Percentiles rank a stretch among this genome's conserved stretches.
Evolutionary conservation across 1,140 invertebrate species (phyloP).

Genomic region (Metopolophium dirhodum): DNA sequence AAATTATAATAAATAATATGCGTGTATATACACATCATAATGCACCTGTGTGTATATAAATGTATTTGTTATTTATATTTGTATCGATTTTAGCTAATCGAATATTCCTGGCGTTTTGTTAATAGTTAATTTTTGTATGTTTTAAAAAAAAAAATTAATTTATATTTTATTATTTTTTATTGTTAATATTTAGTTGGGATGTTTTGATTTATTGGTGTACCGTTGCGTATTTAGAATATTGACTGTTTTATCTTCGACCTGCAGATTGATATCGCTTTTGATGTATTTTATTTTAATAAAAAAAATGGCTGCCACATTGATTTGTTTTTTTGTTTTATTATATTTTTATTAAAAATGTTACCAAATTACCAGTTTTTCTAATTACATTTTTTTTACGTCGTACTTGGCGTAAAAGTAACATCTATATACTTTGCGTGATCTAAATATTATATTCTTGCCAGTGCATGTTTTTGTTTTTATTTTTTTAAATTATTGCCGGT

Average conservation of each 20-base stretch:
- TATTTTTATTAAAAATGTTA: conserved; percentile 11
- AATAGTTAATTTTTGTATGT: conserved; percentile 44
- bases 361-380: neutral
- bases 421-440: neutral
- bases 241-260: conserved; percentile 7
- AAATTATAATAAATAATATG: neutral
- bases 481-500: neutral
- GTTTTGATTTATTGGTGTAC: conserved; percentile 55
- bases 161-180: conserved; percentile 15
- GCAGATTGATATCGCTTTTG: conserved; percentile 55
- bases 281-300: conserved; percentile 50
- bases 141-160: neutral
- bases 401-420: neutral
- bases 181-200: conserved; percentile 41
- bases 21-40: neutral
- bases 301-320: conserved; percentile 26
- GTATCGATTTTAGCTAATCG: conserved; percentile 50
- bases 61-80: neutral
- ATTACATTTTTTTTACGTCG: neutral
- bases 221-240: conserved; percentile 44
- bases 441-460: neutral
- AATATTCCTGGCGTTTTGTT: conserved; percentile 43
- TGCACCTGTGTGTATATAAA: conserved; percentile 5
- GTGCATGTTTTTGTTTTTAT: conserved; percentile 31
- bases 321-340: conserved; percentile 51